Conservation (phyloP, 2,888 invertebrate species). For the Eremobia ochroleuca region DNA sequence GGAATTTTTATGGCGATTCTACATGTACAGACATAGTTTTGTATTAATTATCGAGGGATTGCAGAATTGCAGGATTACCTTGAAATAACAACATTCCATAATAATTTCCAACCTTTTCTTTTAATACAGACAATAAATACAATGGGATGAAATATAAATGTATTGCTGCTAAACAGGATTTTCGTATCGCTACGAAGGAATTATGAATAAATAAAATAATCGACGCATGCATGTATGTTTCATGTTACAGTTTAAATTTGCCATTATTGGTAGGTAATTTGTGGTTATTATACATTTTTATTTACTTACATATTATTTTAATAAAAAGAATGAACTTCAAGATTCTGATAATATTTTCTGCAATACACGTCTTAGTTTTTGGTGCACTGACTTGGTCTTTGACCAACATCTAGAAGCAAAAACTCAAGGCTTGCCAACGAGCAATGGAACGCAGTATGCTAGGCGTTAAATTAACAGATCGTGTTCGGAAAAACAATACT, state of each 20-base stretch:
- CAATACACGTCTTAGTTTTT: neutral
- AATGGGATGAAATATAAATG: neutral
- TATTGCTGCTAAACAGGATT: neutral
- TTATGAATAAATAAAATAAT: constrained; percentile 14
- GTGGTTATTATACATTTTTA: neutral
- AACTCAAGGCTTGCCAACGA: neutral
- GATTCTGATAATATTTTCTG: neutral
- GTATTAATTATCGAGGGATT: constrained; percentile 29
- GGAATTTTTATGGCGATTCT: constrained; percentile 26
- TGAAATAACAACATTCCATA: constrained; percentile 26
- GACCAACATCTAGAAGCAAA: neutral
- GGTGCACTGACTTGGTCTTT: neutral
- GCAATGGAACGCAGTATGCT: neutral
- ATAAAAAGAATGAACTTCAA: neutral
- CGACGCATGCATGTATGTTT: neutral
- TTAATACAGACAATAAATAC: neutral
- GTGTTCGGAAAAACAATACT: neutral
- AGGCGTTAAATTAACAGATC: neutral
- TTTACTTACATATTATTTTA: neutral
- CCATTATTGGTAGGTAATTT: neutral
- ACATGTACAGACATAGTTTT: constrained; percentile 2
- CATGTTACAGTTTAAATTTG: neutral
- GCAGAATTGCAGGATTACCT: constrained; percentile 25
- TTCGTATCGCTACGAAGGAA: neutral
- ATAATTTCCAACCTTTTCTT: constrained; percentile 12